These are phyloP conservation scores for Sialia sialis DNA, from an alignment of 2,113 vertebrate species.

Conservation along the genomic window DNA sequence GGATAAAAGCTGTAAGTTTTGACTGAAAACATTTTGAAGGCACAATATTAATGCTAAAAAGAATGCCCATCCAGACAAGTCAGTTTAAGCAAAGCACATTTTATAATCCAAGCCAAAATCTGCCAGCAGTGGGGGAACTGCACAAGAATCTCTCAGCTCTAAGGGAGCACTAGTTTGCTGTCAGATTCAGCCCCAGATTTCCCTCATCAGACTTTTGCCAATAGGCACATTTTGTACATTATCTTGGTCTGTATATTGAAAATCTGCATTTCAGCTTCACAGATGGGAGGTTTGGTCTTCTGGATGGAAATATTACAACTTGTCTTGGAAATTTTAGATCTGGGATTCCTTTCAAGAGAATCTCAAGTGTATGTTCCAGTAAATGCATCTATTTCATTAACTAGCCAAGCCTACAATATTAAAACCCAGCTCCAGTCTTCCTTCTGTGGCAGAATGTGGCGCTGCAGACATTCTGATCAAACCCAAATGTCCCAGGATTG, in stretches of 20 bases:
- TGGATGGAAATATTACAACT: not conserved
- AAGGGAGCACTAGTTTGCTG: not conserved
- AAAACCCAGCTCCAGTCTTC: not conserved
- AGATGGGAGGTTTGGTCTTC: not conserved
- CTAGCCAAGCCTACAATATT: not conserved
- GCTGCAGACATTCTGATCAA: not conserved
- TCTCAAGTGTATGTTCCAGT: not conserved
- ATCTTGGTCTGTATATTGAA: not conserved
- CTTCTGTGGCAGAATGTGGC: not conserved
- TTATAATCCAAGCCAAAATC: not conserved
- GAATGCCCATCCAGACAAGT: not conserved
- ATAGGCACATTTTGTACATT: not conserved
- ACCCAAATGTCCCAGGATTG: not conserved
- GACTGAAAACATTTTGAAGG: not conserved
- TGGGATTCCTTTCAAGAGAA: conserved; percentile 19
- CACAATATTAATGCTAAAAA: not conserved
- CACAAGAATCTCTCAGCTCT: not conserved
- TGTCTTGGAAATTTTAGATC: not conserved
- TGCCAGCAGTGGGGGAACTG: not conserved
- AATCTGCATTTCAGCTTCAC: not conserved
- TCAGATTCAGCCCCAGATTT: not conserved
- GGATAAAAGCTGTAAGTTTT: not conserved
- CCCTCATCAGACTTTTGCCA: not conserved
- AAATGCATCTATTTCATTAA: not conserved
- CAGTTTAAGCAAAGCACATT: not conserved